Evolutionary conservation across 1,140 invertebrate species (phyloP).

Genomic region (Rhopalosiphum maidis): DNA sequence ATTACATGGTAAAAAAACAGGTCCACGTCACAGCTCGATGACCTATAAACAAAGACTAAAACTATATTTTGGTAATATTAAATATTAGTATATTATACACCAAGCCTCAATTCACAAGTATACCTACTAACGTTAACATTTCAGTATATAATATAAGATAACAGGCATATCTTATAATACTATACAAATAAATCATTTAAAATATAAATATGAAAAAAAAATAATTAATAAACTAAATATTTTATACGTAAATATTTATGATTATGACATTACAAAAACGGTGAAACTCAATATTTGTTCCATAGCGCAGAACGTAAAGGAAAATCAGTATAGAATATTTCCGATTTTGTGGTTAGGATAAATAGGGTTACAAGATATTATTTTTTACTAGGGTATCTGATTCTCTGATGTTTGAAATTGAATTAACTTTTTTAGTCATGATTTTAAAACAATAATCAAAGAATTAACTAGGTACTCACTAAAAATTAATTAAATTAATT

Average conservation of each 20-base stretch:
- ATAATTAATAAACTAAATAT: not conserved
- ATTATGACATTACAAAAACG: not conserved
- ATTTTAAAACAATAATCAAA: not conserved
- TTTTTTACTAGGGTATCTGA: not conserved
- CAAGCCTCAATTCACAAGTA: no score
- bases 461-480: not conserved
- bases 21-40: not conserved
- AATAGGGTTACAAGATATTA: not conserved
- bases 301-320: not conserved
- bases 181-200: not conserved
- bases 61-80: not conserved
- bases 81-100: not conserved
- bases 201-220: not conserved
- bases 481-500: not conserved
- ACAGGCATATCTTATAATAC: not conserved
- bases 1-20: conserved; percentile 28
- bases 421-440: not conserved
- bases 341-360: not conserved
- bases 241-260: not conserved
- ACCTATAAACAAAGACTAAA: conserved; percentile 20
- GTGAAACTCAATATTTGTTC: not conserved
- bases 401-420: not conserved
- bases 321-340: not conserved
- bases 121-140: not conserved
- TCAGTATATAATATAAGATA: not conserved